A percentile compares a stretch with the other conserved stretches of the same genome.
Evolutionary conservation across 2,113 vertebrate species (phyloP).

Genomic region (Calypte anna): DNA sequence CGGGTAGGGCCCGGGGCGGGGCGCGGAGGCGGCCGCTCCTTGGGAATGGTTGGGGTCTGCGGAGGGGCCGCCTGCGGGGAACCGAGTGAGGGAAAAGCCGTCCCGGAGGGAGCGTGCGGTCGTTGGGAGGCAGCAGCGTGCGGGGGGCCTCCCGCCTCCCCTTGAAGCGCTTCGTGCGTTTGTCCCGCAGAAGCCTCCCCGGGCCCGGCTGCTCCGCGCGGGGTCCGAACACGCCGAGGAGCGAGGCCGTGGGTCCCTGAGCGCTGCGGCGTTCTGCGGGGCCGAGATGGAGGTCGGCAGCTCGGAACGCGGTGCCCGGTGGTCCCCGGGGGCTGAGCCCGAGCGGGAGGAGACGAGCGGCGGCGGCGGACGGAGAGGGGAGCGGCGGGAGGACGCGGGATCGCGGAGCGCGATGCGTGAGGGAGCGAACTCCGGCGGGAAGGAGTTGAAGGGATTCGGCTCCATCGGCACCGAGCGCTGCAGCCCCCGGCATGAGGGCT

Average conservation of each 20-base stretch:
- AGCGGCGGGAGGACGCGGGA: slow-evolving; percentile 54
- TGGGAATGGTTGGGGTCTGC: not conserved
- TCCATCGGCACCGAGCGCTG: not conserved
- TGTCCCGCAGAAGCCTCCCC: too few relatives aligned
- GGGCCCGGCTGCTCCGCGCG: rapidly evolving
- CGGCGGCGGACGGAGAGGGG: not conserved
- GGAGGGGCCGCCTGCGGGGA: not conserved
- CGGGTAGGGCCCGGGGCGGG: not conserved
- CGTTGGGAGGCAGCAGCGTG: not conserved
- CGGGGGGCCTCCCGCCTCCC: not conserved
- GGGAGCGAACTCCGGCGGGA: not conserved
- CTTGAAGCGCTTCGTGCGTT: not conserved
- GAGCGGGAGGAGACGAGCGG: not conserved
- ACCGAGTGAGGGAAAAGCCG: not conserved
- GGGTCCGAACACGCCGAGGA: not conserved
- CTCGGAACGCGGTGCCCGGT: not conserved
- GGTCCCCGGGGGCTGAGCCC: not conserved
- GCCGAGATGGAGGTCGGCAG: not conserved
- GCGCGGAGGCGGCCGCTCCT: not conserved
- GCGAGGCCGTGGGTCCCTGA: not conserved
- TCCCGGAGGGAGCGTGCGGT: not conserved
- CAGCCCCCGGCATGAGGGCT: not conserved
- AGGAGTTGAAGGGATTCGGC: not conserved
- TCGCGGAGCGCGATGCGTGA: not conserved
- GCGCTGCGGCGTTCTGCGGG: not conserved